Percentiles rank a stretch among this genome's conserved stretches.
These are phyloP conservation scores for Ornithoptera alexandrae DNA, from an alignment of 2,888 invertebrate species.

Conservation along the genomic window DNA sequence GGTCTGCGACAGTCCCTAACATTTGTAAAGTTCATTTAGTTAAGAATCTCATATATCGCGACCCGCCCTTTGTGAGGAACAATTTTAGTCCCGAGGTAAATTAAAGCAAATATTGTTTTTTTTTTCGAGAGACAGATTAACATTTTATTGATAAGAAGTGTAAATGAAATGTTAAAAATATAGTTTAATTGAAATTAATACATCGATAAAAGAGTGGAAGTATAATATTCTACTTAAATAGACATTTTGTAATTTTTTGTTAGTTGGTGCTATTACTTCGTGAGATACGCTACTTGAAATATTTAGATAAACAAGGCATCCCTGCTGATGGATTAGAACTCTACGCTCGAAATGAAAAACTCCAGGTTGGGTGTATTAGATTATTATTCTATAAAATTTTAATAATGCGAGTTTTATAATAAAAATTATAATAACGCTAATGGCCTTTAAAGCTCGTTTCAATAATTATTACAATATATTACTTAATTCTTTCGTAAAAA, in stretches of 20 bases:
- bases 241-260: background rate
- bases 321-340: slow-evolving; percentile 82
- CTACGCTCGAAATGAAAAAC: slow-evolving; percentile 84
- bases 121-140: too few species aligned
- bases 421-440: too few species aligned
- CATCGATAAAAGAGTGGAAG: too few species aligned
- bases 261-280: slow-evolving; percentile 86
- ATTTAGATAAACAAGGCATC: slow-evolving; percentile 82
- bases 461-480: too few species aligned
- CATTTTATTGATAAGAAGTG: too few species aligned
- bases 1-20: slow-evolving; percentile 83
- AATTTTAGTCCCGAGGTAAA: slow-evolving; percentile 84
- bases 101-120: background rate
- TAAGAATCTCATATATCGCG: slow-evolving; percentile 81
- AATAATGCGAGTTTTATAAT: too few species aligned
- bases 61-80: slow-evolving; percentile 77
- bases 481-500: too few species aligned
- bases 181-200: too few species aligned
- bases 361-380: slow-evolving; percentile 71
- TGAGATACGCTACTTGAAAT: slow-evolving; percentile 89
- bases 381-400: too few species aligned
- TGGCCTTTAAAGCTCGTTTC: too few species aligned
- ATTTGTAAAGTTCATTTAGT: slow-evolving; percentile 82
- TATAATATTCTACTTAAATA: too few species aligned
- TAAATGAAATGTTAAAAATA: too few species aligned